Base-by-base conservation (phyloP, 1,140 invertebrate species). In the Aphelenchoides avenae region DNA sequence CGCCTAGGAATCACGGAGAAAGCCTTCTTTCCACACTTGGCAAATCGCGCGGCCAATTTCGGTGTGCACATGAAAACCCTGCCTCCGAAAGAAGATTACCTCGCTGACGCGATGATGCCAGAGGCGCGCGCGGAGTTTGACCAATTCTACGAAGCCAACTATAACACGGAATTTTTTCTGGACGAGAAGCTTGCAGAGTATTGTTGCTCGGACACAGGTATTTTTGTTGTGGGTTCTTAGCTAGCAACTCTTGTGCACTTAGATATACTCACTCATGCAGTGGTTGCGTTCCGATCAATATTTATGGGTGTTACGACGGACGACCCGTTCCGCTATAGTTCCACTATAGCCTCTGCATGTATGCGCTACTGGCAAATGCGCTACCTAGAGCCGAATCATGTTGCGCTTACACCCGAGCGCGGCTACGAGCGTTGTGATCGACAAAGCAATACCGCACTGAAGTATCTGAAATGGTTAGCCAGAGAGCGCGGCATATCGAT, bases 41-140 rank as follows among this genome's bases (percentile, higher is more conserved):
- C 51, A 4, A 52, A 52, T 20, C 51, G 51, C 5, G 44, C 51
- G 2, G 51, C 49, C 9, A 49, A 52, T 7, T 52, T 52, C 18
- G 51, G 51, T 1, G 15, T 5, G 4, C 18, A 29, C 27, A 51
- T 54, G 18, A n/a, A 4, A 5, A 30, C 52, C 0, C 3, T 26
- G 27, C 15, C 29, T 5, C 34, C 34, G 13, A 13, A 13, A 13
- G 52, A 37, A 3, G 52, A 54, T 7, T 54, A 54, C 15, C 6
- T 54, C 1, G 53, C 53, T 11, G 52, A 57, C 6, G 52, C 46
- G 15, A 54, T 54, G 52, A 37, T 53, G 13, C 53, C 52, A 4
- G 52, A 55, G 3, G 56, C 50, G 27, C 2, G 53, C 13, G 27
- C 13, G 31, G 2, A 54, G 15, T 54, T 54, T 33, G 52, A 53